These are phyloP conservation scores for Urocitellus parryii DNA, from an alignment of 2,113 vertebrate species.

Conservation along the genomic window DNA sequence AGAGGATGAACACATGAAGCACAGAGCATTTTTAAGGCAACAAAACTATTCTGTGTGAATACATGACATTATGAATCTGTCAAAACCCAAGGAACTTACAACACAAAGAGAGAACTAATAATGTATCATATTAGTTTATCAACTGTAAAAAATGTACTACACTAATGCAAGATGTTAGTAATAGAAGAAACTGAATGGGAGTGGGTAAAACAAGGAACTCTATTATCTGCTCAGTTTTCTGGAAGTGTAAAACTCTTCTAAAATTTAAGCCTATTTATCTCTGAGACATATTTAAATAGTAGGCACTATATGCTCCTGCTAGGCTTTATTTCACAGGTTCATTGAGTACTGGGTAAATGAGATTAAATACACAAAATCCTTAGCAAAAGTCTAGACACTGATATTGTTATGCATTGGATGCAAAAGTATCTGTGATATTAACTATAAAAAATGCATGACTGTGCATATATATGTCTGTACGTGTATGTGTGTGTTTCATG, in stretches of 20 bases:
- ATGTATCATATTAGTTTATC: background rate
- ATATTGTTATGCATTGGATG: too few species aligned
- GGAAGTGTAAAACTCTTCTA: constrained; percentile 31
- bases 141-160: constrained; percentile 5
- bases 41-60: constrained; percentile 18
- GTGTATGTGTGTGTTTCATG: background rate
- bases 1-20: background rate
- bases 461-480: background rate
- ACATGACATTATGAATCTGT: background rate
- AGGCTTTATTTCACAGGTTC: too few species aligned
- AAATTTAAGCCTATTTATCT: background rate
- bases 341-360: too few species aligned
- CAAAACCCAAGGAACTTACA: constrained; percentile 24
- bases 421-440: too few species aligned
- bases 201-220: background rate
- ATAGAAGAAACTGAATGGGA: background rate
- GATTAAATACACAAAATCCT: too few species aligned
- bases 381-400: too few species aligned
- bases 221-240: background rate
- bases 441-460: background rate
- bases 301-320: too few species aligned
- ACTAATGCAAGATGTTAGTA: constrained; percentile 32
- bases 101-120: constrained; percentile 41
- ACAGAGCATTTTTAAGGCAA: background rate
- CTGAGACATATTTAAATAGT: too few species aligned